Base-by-base conservation (phyloP, 1,140 invertebrate genomes). In the Magallana angulata region DNA sequence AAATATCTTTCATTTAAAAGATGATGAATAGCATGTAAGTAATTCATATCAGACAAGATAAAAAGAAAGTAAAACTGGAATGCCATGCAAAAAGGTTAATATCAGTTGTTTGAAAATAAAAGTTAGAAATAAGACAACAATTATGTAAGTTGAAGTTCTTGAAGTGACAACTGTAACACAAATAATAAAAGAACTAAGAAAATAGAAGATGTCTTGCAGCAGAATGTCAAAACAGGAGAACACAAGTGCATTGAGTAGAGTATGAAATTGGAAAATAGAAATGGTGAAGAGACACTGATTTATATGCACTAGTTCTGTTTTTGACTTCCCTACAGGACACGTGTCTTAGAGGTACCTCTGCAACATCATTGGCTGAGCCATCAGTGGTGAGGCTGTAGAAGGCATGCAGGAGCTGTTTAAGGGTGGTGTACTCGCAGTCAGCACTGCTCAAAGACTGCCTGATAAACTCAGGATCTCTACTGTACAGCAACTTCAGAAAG, bases 401-500 rank as follows among this genome's bases (percentile, higher is more conserved):
- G 11, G 24, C 12, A 76, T 11, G 9, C 18, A 76, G 68, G 36
- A 76, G 68, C 68, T 76, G 68, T 24, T 36, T 7, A 30, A 76
- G 18, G 7, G 68, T 76, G 11, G 24, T 76, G 24, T 76, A 24
- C 36, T 30, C 68, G 36, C 68, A 76, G 18, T 76, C 68, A 30
- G 68, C 68, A 36, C 68, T 9, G 24, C 24, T 30, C 7, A 76
- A 30, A 30, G 68, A 76, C 68, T 76, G 68, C 24, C 68, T 76
- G 24, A 76, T 30, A 76, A 76, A 76, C 8, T 76, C 68, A 11
- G 68, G 68, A 24, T 76, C 24, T 12, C 68, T 76, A 8, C 7
- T 76, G 68, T 76, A 76, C 68, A 76, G 2, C 68, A 76, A 9
- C 68, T 76, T 76, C 0, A 76, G 8, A 24, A 76, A 76, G 68